Evolutionary conservation across 2,888 invertebrate genomes (phyloP).

Genomic region (Melieria crassipennis): DNA sequence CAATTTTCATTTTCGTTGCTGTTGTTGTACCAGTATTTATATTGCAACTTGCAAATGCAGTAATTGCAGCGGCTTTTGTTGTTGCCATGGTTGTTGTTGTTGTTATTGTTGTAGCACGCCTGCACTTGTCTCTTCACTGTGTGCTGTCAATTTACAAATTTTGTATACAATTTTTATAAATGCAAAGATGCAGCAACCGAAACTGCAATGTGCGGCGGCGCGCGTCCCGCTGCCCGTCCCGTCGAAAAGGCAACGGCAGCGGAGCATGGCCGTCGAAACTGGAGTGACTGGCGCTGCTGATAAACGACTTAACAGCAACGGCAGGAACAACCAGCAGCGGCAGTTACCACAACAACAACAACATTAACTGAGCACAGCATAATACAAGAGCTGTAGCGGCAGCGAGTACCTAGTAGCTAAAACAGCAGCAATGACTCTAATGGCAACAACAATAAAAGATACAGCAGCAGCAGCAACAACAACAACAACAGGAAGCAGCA

Average conservation of each 20-base stretch:
- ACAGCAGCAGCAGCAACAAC: too few relatives aligned
- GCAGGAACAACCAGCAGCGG: neutral
- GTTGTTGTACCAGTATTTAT: slow-evolving; percentile 4
- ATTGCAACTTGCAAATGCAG: slow-evolving; percentile 28
- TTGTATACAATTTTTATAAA: neutral
- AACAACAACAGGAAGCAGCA: too few relatives aligned
- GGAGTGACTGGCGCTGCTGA: slow-evolving; percentile 1
- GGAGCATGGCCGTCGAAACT: too few relatives aligned
- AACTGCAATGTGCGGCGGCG: neutral
- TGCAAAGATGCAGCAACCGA: neutral
- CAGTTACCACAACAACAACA: slow-evolving; percentile 39
- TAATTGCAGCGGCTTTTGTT: slow-evolving; percentile 29
- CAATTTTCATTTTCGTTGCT: too few relatives aligned
- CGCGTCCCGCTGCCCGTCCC: too few relatives aligned
- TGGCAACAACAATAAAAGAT: slow-evolving; percentile 3
- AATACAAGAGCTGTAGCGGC: too few relatives aligned
- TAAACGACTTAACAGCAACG: slow-evolving; percentile 22
- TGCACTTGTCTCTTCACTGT: slow-evolving; percentile 26
- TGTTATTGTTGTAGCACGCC: slow-evolving; percentile 36
- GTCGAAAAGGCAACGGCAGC: too few relatives aligned
- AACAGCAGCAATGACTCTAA: too few relatives aligned
- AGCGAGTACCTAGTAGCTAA: too few relatives aligned
- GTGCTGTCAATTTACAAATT: slow-evolving; percentile 10
- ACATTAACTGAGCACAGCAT: slow-evolving; percentile 40
- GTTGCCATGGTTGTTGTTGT: slow-evolving; percentile 22